Evolutionary conservation across 2,113 vertebrate species (phyloP).

Genomic region (Sterrhoptilus dennistouni): DNA sequence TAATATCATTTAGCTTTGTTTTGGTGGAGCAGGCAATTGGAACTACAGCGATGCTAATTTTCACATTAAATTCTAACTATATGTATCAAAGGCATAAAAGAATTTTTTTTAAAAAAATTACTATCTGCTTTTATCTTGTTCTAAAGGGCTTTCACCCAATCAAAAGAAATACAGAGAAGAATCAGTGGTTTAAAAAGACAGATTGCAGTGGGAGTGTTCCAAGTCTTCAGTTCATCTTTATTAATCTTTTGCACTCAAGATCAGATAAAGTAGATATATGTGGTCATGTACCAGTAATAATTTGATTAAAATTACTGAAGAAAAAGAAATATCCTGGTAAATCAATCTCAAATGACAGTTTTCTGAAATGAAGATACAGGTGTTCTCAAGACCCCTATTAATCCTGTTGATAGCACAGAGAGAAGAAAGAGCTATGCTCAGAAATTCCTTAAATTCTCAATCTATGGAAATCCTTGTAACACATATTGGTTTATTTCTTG

Average conservation of each 20-base stretch:
- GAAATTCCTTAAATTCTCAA: neutral
- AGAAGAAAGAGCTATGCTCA: neutral
- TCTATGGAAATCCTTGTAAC: neutral
- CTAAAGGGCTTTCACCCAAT: neutral
- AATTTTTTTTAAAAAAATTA: neutral
- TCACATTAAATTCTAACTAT: neutral
- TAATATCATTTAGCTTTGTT: neutral
- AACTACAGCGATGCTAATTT: neutral
- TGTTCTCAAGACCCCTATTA: neutral
- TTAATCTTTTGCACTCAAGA: neutral
- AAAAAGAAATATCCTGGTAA: neutral
- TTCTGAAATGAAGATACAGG: neutral
- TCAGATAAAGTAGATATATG: neutral
- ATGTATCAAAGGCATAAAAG: neutral
- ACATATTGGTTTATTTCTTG: neutral
- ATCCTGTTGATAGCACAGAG: neutral
- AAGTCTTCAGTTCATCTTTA: neutral
- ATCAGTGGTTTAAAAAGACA: neutral
- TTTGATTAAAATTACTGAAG: neutral
- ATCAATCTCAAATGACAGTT: neutral
- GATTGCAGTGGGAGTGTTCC: neutral
- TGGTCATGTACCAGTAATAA: neutral
- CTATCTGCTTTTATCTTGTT: neutral
- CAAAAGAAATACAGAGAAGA: neutral
- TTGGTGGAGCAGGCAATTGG: neutral